These are phyloP conservation scores for Rapana venosa DNA, from an alignment of 2,888 invertebrate species.

Conservation along the genomic window DNA sequence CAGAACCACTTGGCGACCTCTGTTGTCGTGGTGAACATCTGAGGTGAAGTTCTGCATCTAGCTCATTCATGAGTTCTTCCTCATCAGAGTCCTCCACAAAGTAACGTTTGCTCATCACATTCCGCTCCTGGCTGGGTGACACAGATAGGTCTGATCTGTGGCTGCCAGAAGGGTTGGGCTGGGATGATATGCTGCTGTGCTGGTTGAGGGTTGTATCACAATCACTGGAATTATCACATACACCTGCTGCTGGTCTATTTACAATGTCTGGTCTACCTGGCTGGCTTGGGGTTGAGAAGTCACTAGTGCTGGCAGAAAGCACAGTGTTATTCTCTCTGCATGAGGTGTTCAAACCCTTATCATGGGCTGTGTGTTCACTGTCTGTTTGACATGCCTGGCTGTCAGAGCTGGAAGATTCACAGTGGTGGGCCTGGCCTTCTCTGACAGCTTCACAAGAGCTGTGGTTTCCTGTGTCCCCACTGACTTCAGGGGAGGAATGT, in stretches of 20 bases:
- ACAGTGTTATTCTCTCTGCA: not conserved
- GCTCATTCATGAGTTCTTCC: constrained; percentile 67
- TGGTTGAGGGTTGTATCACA: not conserved
- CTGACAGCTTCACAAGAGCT: not conserved
- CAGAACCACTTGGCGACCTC: not conserved
- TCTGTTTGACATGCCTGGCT: not conserved
- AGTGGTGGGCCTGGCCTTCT: not conserved
- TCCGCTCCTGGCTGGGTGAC: not conserved
- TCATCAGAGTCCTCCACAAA: constrained; percentile 48
- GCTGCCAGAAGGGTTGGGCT: constrained; percentile 18
- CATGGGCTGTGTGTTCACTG: not conserved
- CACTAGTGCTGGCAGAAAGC: not conserved
- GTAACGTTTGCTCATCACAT: not conserved
- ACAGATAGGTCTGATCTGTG: not conserved
- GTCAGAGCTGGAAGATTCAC: not conserved
- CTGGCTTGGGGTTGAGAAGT: constrained; percentile 1
- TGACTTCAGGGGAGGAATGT: not conserved
- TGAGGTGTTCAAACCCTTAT: not conserved
- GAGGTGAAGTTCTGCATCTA: constrained; percentile 62
- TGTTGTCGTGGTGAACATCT: constrained; percentile 27
- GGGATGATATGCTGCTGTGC: constrained; percentile 14
- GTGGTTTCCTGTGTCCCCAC: not conserved
- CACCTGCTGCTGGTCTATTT: not conserved
- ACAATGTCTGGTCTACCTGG: not conserved
- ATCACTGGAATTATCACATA: constrained; percentile 15